Evolutionary conservation across 23 tunicate species (phyloP), one percentile per base, ranked within the genome.

Genomic region (Halocynthia roretzi): DNA sequence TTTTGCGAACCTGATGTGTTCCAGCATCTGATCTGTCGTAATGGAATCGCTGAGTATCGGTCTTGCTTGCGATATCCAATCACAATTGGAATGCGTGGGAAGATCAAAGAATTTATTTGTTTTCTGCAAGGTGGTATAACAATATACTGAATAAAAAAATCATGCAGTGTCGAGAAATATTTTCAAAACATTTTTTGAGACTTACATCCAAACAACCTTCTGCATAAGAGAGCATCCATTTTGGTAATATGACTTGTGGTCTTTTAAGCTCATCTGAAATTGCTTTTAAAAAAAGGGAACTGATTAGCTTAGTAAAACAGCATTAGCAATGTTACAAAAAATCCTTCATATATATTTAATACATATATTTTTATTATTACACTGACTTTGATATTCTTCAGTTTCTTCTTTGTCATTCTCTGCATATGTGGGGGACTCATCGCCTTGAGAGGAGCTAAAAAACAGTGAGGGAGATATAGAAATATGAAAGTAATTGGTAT

Each of bases 101-200:
- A 65, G 70, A 65, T 65, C 70, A 15, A 65, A 65, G 19, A 65
- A 65, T 48, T 65, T 65, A 40, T 65, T 48, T 20, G 70, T 65
- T 65, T 48, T 48, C 70, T 65, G 70, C n/a, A 58, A 58, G 63
- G 17, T 58, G 63, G 2, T 14, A 15, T 58, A 58, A n/a, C 63
- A 15, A 15, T 58, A 15, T n/a, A 15, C 5, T 58, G 4, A 15
- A 14, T 14, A 58, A 58, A 58, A 1, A 58, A n/a, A 14, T 58
- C 5, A 58, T n/a, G 15, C n/a, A 14, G 63, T 14, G 63, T 58
- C 63, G 17, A 58, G n/a, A 58, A 10, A 58, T 31, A 31, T 31
- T 31, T 31, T 31, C 44, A 31, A 31, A 31, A 31, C 44, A 31
- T 1, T 31, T 31, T 31, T 31, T 31, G 44, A 31, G 44, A 31